Conservation (phyloP, 2,797 vertebrate species). For the Stomatorhinus walkeri region DNA sequence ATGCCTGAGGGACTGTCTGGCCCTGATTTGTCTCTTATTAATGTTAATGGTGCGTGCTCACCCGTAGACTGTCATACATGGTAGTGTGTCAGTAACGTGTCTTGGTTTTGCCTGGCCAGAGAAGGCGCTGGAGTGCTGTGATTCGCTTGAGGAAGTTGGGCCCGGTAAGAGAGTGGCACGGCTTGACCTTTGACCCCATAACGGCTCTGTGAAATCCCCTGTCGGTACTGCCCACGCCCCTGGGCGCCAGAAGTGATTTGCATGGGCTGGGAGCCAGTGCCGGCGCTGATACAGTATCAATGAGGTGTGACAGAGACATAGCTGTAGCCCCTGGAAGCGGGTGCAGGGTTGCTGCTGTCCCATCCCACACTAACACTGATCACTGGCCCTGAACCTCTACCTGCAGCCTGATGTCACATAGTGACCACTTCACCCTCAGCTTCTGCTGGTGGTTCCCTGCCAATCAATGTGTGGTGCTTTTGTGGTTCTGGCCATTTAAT, state of each 20-base stretch:
- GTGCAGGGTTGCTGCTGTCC: background rate
- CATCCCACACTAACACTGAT: background rate
- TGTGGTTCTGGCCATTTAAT: background rate
- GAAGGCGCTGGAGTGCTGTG: background rate
- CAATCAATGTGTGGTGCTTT: background rate
- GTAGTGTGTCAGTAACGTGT: background rate
- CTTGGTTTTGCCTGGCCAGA: background rate
- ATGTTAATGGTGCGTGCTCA: background rate
- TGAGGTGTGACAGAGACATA: slow-evolving; percentile 54
- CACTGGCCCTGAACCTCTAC: background rate
- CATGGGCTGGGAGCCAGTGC: slow-evolving; percentile 50
- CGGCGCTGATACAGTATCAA: slow-evolving; percentile 57
- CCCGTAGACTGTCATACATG: background rate
- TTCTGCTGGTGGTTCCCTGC: background rate
- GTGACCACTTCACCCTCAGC: background rate
- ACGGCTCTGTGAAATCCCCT: slow-evolving; percentile 52
- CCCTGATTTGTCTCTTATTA: background rate
- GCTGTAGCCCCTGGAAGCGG: slow-evolving; percentile 32
- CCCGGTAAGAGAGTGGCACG: slow-evolving; percentile 26
- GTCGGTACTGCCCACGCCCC: slow-evolving; percentile 39
- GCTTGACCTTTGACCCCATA: slow-evolving; percentile 24
- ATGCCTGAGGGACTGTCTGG: background rate
- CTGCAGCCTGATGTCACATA: background rate
- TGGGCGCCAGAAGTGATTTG: slow-evolving; percentile 51
- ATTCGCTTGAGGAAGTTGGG: background rate